Evolutionary conservation across 2,113 vertebrate genomes (phyloP).

Genomic region (Pseudonaja textilis): DNA sequence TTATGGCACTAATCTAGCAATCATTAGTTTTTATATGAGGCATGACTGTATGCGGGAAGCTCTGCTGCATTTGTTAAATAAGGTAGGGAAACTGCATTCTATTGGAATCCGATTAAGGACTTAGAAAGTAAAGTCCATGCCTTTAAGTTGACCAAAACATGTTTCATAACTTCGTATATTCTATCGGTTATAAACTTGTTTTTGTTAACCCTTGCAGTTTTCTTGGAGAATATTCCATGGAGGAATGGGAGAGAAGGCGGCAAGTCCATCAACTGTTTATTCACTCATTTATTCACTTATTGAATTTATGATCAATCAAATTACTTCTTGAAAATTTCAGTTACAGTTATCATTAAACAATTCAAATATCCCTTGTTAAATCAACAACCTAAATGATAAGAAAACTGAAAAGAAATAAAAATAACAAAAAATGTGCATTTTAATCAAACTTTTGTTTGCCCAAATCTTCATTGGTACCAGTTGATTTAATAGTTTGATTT

Average conservation of each 20-base stretch:
- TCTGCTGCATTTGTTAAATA: constrained; percentile 82
- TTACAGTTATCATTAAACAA: neutral
- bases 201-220: neutral
- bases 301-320: neutral
- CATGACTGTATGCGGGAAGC: constrained; percentile 87
- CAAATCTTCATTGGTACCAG: neutral
- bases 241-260: neutral
- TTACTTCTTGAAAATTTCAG: neutral
- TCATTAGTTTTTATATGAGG: constrained; percentile 90
- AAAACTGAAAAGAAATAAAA: neutral
- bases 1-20: constrained; percentile 88
- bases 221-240: neutral
- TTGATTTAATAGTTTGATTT: neutral
- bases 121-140: neutral
- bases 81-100: constrained; percentile 70
- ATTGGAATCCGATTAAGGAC: neutral
- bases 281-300: neutral
- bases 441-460: neutral
- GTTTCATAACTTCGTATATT: neutral
- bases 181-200: neutral
- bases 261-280: neutral
- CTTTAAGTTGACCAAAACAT: neutral
- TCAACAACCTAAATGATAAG: neutral
- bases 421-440: neutral
- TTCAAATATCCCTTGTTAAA: neutral